Conservation (phyloP, 2,888 invertebrate species). For the Yponomeuta cagnagella region DNA sequence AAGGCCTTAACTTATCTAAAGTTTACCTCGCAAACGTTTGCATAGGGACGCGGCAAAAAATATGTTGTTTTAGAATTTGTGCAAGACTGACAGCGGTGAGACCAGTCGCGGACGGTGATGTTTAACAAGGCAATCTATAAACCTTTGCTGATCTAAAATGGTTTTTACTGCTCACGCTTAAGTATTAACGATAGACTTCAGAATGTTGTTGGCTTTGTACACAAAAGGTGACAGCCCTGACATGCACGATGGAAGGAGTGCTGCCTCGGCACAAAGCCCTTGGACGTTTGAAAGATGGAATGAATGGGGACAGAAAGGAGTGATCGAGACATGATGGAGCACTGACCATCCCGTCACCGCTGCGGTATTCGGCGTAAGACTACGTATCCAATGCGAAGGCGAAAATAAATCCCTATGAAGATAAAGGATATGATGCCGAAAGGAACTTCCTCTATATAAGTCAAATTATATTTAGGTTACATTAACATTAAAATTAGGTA, state of each 20-base stretch:
- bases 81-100: slow-evolving; percentile 72
- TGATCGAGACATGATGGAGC: slow-evolving; percentile 47
- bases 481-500: too few relatives aligned
- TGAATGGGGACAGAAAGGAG: slow-evolving; percentile 69
- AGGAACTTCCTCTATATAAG: background rate
- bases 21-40: slow-evolving; percentile 43
- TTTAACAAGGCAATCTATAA: background rate
- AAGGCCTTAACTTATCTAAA: slow-evolving; percentile 63
- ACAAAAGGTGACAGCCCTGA: slow-evolving; percentile 64
- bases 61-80: slow-evolving; percentile 74
- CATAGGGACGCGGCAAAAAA: slow-evolving; percentile 61
- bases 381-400: slow-evolving; percentile 30
- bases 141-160: background rate
- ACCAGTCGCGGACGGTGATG: slow-evolving; percentile 36
- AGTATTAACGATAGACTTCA: background rate
- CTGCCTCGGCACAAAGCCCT: slow-evolving; percentile 44
- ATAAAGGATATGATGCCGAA: slow-evolving; percentile 30
- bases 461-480: too few relatives aligned
- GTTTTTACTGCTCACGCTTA: background rate
- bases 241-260: slow-evolving; percentile 53
- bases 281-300: slow-evolving; percentile 65
- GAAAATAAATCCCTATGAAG: slow-evolving; percentile 41
- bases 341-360: slow-evolving; percentile 35
- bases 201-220: background rate
- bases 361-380: slow-evolving; percentile 24